Percentiles rank a stretch among this genome's conserved stretches.
Conservation (phyloP, 37 sponge, comb jelly and placozoan genomes). For the Axinella damicornis region DNA sequence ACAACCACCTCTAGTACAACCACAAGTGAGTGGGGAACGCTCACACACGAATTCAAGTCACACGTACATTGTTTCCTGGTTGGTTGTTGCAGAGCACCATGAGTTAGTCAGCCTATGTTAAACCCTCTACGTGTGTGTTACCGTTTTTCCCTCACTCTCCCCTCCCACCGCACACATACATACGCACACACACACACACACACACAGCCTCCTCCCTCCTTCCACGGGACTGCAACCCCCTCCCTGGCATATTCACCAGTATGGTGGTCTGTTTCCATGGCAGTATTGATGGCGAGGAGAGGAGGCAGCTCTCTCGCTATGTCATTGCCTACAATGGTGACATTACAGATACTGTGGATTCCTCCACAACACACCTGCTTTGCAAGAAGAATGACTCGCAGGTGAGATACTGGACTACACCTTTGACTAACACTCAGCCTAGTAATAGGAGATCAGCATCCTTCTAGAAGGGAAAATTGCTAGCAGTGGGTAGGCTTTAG, state of each 20-base stretch:
- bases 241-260: slow-evolving; percentile 56
- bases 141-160: neutral
- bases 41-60: neutral
- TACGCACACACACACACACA: neutral
- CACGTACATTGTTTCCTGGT: too few relatives aligned
- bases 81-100: too few relatives aligned
- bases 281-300: slow-evolving; percentile 4
- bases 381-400: slow-evolving; percentile 2
- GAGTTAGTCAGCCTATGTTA: too few relatives aligned
- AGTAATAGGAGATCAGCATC: too few relatives aligned
- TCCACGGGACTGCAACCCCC: slow-evolving; percentile 1
- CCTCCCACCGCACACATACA: neutral
- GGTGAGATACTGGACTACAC: slow-evolving; percentile 2
- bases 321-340: slow-evolving; percentile 70
- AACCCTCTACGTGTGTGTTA: too few relatives aligned
- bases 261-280: slow-evolving; percentile 31
- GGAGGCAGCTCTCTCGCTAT: slow-evolving; percentile 22
- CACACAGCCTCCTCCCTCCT: neutral
- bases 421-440: too few relatives aligned
- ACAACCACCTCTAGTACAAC: neutral
- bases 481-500: too few relatives aligned
- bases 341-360: neutral
- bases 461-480: too few relatives aligned
- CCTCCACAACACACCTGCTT: slow-evolving; percentile 53
- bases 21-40: neutral